Base-by-base conservation (phyloP, 2,888 invertebrate species). In the Drosophila basisetae region DNA sequence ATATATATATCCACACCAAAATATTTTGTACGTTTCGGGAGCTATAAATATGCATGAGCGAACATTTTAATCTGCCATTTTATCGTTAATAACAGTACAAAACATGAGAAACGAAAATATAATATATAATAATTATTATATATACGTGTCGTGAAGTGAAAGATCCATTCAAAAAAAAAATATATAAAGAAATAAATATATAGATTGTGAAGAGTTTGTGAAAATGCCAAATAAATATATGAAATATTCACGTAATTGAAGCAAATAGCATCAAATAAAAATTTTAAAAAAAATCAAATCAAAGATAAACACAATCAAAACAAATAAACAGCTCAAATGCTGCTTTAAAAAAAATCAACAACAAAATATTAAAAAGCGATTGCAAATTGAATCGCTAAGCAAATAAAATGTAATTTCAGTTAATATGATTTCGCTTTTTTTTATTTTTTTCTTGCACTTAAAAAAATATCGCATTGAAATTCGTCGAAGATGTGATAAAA, bases 11-110 rank as follows among this genome's bases (percentile, higher is more conserved):
- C 13, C 53, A 68, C 33, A 53, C 25, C 35, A 10, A 52, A 66
- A 68, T 39, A 76, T 71, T 66, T 65, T 31, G 54, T 55, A 63
- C 56, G 58, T 33, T 61, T 63, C 33, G 68, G 58, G 33, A 60
- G 54, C 73, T 79, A 79, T 85, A 83, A 85, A 85, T 85, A 89
- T 89, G 72, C 82, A 85, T 85, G 86, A 86, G 78, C 74, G 52
- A 61, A 58, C 80, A 76, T 73, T 80, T 82, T 67, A 75, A 75
- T 62, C 67, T 62, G 54, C 49, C 63, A 79, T 71, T 75, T 79
- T 75, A 68, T 75, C 61, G 75, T 75, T 78, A 75, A 68, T 78
- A 68, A 68, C 68, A 75, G 71, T 63, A 31, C 35, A 25, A 76
- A 60, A 47, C 50, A 31, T 62, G 41, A 54, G 43, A 53, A 56